Evolutionary conservation across 2,888 invertebrate genomes (phyloP), one percentile per base, ranked within the genome.

Genomic region (Phasia obesa): DNA sequence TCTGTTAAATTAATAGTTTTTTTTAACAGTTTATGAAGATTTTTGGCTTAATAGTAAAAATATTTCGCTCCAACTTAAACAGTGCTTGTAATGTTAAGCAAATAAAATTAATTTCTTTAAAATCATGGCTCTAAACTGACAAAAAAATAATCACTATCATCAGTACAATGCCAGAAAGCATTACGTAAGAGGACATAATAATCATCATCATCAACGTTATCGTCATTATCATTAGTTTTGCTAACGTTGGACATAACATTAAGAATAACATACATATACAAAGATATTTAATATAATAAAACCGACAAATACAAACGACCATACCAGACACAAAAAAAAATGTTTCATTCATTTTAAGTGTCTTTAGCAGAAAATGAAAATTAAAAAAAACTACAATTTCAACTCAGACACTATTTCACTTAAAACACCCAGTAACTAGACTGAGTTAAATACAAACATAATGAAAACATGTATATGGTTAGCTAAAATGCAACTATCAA

Each of bases 361-460:
- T 80, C 67, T 42, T 47, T 51, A n/a, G 15, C 35, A 69, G 31
- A 38, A n/a, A 70, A 42, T 6, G 7, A 25, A 25, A 38, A 62
- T n/a, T n/a, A n/a, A 57, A 25, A 17, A 21, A 79, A 73, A 51
- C 23, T 21, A 62, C n/a, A 44, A 53, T 42, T 49, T 75, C 51
- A 59, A 70, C 19, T 67, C 55, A 71, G 71, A 76, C 65, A 81
- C 60, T 11, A 71, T 71, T 81, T 76, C 65, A 76, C 11, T 71
- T 78, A 51, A 59, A 71, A 70, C 57, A 78, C 65, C 71, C 64
- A 49, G 19, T 15, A n/a, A 23, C 27, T n/a, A 27, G 64, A 64
- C 31, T 13, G 17, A 38, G 11, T 35, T 35, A 35, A 35, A 42
- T 11, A 42, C 27, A 31, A 17, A 9, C 15, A 27, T 44, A 25